These are phyloP conservation scores for Syngnathoides biaculeatus DNA, from an alignment of 2,113 vertebrate species.

Conservation along the genomic window DNA sequence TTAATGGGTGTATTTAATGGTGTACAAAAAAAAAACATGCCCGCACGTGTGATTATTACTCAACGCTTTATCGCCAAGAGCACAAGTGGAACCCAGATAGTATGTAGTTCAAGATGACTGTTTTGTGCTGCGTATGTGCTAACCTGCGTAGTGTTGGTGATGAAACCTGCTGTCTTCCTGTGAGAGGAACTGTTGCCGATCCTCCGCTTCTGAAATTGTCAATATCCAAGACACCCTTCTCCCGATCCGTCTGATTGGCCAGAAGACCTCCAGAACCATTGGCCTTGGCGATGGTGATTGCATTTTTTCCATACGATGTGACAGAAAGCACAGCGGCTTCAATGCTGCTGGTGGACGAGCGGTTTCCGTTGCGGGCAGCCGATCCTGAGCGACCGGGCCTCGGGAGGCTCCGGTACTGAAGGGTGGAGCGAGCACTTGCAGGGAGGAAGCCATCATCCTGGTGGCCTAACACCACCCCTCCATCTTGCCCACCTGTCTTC, in stretches of 20 bases:
- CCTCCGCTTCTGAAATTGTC: constrained; percentile 83
- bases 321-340: constrained; percentile 77
- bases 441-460: constrained; percentile 89
- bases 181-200: constrained; percentile 72
- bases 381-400: constrained; percentile 87
- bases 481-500: constrained; percentile 67
- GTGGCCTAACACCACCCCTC: constrained; percentile 73
- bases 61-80: constrained; percentile 9
- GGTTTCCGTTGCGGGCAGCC: constrained; percentile 81
- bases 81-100: constrained; percentile 26
- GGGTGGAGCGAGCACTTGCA: constrained; percentile 84
- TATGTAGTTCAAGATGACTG: constrained; percentile 16
- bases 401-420: constrained; percentile 95
- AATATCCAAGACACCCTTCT: constrained; percentile 87
- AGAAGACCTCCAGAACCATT: constrained; percentile 74
- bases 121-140: constrained; percentile 13
- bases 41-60: constrained; percentile 48
- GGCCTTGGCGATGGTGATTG: constrained; percentile 69
- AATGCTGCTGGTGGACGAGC: constrained; percentile 97
- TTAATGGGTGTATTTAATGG: constrained; percentile 12
- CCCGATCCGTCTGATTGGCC: constrained; percentile 94
- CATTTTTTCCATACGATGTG: constrained; percentile 73
- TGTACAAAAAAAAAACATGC: constrained; percentile 29
- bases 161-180: constrained; percentile 87
- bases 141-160: constrained; percentile 96